Conservation (phyloP, 2,113 vertebrate genomes). For the Andinoacara biseriatus region DNA sequence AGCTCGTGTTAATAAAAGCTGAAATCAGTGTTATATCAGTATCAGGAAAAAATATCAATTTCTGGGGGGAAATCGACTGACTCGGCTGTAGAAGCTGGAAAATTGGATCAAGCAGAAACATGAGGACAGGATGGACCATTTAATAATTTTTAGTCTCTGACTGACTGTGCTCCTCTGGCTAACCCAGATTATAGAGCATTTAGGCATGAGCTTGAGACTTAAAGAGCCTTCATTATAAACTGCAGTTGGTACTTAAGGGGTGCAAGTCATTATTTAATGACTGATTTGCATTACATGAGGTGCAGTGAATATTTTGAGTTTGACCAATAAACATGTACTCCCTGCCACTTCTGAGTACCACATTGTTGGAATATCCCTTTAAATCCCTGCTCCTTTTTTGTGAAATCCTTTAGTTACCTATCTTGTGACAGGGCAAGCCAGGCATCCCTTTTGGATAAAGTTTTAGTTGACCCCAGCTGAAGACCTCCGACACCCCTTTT, state of each 20-base stretch:
- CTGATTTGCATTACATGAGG: neutral
- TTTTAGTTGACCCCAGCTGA: slow-evolving; percentile 55
- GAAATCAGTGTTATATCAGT: neutral
- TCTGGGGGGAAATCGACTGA: neutral
- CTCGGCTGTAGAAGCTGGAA: neutral
- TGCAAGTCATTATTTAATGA: neutral
- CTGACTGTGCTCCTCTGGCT: neutral
- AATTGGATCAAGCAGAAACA: neutral
- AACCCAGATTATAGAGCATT: neutral
- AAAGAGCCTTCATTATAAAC: neutral
- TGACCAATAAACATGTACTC: neutral
- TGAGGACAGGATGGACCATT: neutral
- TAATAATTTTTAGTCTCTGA: neutral
- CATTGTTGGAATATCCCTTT: neutral
- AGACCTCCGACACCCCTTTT: slow-evolving; percentile 51
- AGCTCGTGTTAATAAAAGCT: neutral
- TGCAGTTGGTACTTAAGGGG: neutral
- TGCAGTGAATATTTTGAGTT: neutral
- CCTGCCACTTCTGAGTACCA: too few species aligned
- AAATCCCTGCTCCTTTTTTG: neutral
- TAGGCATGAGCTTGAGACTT: neutral
- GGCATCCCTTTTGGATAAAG: slow-evolving; percentile 60
- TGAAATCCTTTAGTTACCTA: slow-evolving; percentile 62
- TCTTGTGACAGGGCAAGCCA: slow-evolving; percentile 82
- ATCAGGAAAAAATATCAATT: neutral